phyloP scores from a whole-genome alignment of 2,888 invertebrate genomes.

The Chromoteleia sp. region DNA sequence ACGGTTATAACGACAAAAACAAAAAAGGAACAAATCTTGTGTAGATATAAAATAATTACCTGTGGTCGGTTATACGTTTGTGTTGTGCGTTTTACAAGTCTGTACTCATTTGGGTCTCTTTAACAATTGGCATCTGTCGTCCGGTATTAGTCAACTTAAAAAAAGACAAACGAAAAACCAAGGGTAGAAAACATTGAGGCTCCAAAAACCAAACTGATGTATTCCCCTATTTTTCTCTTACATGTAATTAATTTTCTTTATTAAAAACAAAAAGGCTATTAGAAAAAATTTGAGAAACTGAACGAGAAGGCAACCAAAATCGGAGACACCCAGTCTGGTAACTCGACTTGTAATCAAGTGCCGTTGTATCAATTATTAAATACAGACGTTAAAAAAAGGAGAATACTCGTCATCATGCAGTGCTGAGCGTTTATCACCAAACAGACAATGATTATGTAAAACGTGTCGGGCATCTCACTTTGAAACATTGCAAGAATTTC shows the following conservation, averaged over 20 bases:
- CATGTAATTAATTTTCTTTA: not conserved
- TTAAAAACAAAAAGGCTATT: not conserved
- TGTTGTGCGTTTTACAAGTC: constrained; percentile 84
- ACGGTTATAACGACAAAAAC: constrained; percentile 16
- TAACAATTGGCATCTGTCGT: constrained; percentile 83
- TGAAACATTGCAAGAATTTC: constrained; percentile 4
- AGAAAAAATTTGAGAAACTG: not conserved
- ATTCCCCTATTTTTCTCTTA: constrained; percentile 44
- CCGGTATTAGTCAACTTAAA: constrained; percentile 85
- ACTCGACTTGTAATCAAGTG: constrained; percentile 52
- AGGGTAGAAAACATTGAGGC: constrained; percentile 74
- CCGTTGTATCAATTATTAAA: constrained; percentile 17
- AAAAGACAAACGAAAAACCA: constrained; percentile 82
- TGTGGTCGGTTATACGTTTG: constrained; percentile 82
- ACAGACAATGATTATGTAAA: constrained; percentile 29
- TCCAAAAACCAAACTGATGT: constrained; percentile 59
- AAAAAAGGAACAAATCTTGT: constrained; percentile 65
- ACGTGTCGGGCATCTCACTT: not conserved
- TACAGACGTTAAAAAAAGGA: constrained; percentile 46
- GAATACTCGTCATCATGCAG: constrained; percentile 63
- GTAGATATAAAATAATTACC: constrained; percentile 82
- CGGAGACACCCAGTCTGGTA: constrained; percentile 58
- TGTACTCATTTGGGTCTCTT: constrained; percentile 84
- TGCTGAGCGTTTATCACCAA: constrained; percentile 49
- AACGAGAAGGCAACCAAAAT: constrained; percentile 11